phyloP scores from a whole-genome alignment of 2,888 invertebrate genomes.

The Papilio elwesi region DNA sequence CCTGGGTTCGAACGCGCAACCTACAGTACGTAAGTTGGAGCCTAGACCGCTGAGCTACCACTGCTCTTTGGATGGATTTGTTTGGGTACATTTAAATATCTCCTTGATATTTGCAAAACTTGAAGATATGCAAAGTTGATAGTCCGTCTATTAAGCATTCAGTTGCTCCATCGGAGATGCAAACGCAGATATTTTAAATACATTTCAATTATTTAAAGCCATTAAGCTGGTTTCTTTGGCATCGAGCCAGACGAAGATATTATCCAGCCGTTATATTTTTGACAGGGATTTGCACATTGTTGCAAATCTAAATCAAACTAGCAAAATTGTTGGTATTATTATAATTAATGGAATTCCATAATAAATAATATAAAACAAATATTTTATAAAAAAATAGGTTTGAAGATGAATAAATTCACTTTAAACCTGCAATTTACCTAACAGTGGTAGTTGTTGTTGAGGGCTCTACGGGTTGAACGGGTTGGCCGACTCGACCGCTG shows the following conservation, averaged over 20 bases:
- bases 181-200: constrained; percentile 4
- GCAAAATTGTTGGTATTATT: background rate
- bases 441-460: too few species aligned
- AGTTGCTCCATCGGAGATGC: constrained; percentile 6
- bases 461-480: too few species aligned
- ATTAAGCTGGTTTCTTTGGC: constrained; percentile 17
- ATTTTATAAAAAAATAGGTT: background rate
- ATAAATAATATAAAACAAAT: background rate
- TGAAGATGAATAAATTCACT: too few species aligned
- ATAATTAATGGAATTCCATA: background rate
- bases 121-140: constrained; percentile 9
- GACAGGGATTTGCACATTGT: constrained; percentile 9
- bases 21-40: too few species aligned
- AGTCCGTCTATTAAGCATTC: constrained; percentile 11
- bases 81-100: too few species aligned
- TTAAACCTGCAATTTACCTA: too few species aligned
- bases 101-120: background rate
- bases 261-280: background rate
- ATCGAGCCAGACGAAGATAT: background rate
- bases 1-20: too few species aligned
- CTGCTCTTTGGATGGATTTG: too few species aligned
- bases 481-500: too few species aligned
- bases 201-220: constrained; percentile 18
- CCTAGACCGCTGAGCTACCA: too few species aligned
- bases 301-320: too few species aligned